Evolutionary conservation across 2,888 invertebrate species (phyloP).

Genomic region (Cyaniris semiargus): DNA sequence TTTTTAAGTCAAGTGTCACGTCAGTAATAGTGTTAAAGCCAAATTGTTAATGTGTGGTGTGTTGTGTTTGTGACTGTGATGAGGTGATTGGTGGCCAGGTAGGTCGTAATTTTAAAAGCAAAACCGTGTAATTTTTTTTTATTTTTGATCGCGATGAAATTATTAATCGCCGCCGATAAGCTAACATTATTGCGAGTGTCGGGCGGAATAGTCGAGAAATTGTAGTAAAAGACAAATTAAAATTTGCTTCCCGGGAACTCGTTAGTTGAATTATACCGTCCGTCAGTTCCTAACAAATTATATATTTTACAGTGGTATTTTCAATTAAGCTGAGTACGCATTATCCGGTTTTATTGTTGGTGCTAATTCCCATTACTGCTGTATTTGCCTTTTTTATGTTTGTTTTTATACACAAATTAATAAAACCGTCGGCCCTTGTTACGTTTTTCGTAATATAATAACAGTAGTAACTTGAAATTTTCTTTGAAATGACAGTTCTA

Average conservation of each 20-base stretch:
- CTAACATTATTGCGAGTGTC: constrained; percentile 4
- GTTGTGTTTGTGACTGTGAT: constrained; percentile 36
- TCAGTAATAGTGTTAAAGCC: background rate
- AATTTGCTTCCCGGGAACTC: background rate
- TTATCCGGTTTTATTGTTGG: background rate
- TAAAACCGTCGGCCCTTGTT: background rate
- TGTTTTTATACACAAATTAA: background rate
- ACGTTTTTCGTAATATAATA: background rate
- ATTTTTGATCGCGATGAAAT: background rate
- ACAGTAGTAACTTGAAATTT: background rate
- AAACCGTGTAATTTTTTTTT: constrained; percentile 5
- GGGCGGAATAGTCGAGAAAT: background rate
- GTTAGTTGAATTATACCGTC: background rate
- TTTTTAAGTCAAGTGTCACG: constrained; percentile 19
- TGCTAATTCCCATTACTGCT: constrained; percentile 1
- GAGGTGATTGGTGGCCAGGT: constrained; percentile 9
- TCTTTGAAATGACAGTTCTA: background rate
- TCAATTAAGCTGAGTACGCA: background rate
- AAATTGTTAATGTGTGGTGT: constrained; percentile 32
- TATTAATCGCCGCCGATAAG: background rate
- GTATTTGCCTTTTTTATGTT: background rate
- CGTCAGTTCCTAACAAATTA: background rate
- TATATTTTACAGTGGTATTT: constrained; percentile 7
- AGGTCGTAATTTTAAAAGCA: constrained; percentile 13
- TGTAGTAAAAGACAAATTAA: constrained; percentile 2